Conservation (phyloP, 2,888 invertebrate genomes). For the Philereme transversata region DNA sequence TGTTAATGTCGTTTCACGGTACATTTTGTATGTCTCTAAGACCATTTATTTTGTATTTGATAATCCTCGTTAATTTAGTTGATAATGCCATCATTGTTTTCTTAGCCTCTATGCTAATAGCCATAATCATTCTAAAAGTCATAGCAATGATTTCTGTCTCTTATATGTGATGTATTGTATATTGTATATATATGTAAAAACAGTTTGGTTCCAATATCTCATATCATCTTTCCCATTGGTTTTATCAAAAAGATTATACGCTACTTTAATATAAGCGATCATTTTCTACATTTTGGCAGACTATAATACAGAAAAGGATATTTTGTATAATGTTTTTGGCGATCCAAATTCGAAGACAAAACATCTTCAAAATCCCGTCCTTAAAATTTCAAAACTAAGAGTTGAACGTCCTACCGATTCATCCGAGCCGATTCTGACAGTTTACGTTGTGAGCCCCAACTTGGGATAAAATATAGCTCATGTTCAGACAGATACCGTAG, state of each 20-base stretch:
- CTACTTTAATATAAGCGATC: not conserved
- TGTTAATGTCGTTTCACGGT: conserved; percentile 76
- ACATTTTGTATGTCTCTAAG: conserved; percentile 70
- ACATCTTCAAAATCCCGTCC: conserved; percentile 39
- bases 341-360: conserved; percentile 24
- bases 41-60: conserved; percentile 65
- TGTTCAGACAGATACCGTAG: conserved; percentile 77
- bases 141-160: no score
- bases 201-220: no score
- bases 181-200: no score
- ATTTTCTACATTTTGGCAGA: conserved; percentile 10
- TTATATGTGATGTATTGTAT: no score
- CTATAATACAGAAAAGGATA: conserved; percentile 12
- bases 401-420: conserved; percentile 77
- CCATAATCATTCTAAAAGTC: no score
- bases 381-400: conserved; percentile 65
- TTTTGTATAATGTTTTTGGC: conserved; percentile 22
- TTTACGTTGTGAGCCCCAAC: conserved; percentile 76
- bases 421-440: conserved; percentile 77
- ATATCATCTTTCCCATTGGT: no score
- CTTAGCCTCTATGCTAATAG: conserved; percentile 1
- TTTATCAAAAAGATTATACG: no score
- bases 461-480: conserved; percentile 81
- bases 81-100: conserved; percentile 35
- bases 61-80: conserved; percentile 37